Base-by-base conservation (phyloP, 2,888 invertebrate genomes). In the Drosophila nr. medialis region DNA sequence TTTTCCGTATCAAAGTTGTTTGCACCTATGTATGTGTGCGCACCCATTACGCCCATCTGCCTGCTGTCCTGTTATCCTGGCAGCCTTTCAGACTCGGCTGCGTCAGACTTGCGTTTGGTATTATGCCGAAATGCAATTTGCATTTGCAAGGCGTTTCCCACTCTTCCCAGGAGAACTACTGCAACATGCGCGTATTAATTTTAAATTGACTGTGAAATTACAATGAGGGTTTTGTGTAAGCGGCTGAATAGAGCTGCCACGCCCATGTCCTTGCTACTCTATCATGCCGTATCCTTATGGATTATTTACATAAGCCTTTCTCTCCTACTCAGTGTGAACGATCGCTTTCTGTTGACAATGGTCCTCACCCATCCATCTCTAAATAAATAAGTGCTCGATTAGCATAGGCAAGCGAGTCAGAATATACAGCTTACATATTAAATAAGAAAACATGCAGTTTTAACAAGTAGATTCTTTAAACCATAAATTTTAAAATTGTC, bases 141-240 rank as follows among this genome's bases (percentile, higher is more conserved):
- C 86, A 86, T 86, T 90, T 88, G 81, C 72, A 72, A 78, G 86
- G 71, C 78, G 75, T 74, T 72, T 60, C 70, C 75, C 50, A 68
- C 65, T 67, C 72, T 59, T 24, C 65, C 65, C 60, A 65, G 54
- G 64, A 53, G 65, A 66, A 50, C 65, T 42, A 42, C 48, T 63
- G 75, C 71, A 67, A 85, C 75, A 75, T 69, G 83, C 86, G 86
- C 81, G 77, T 77, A 86, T 88, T 85, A 88, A 86, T 83, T 89
- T 89, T 86, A 88, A 86, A 86, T 86, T 90, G 90, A 87, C 90
- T 90, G 90, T 86, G 81, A 86, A 90, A 90, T 90, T 81, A 79
- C 81, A 78, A 74, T 64, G 79, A 79, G 63, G 61, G 64, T 65
- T 72, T 74, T 70, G 63, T 72, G 58, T 67, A 72, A 59, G 64